phyloP scores from a whole-genome alignment of 2,888 invertebrate species.

The Uropetala carovei region DNA sequence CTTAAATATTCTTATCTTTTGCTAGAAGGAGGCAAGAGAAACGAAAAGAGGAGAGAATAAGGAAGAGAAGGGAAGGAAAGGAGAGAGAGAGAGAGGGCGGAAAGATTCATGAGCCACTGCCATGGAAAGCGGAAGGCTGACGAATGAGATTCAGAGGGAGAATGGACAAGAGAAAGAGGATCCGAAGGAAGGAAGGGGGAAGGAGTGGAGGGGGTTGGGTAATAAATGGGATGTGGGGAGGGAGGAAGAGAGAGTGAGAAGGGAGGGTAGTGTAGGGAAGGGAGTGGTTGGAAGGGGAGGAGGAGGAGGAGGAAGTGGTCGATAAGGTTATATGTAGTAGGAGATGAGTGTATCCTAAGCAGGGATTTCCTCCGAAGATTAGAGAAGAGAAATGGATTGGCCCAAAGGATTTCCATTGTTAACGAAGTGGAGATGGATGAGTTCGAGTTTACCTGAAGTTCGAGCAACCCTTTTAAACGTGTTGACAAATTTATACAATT shows the following conservation, averaged over 20 bases:
- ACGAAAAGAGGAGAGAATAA: not conserved
- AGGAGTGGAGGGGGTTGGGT: not conserved
- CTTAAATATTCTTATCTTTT: too few species aligned
- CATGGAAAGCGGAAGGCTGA: not conserved
- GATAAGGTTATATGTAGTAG: conserved; percentile 57
- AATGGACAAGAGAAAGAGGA: not conserved
- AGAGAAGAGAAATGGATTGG: conserved; percentile 58
- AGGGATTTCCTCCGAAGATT: conserved; percentile 46
- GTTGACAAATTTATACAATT: not conserved
- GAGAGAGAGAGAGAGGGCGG: not conserved
- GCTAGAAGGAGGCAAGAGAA: not conserved
- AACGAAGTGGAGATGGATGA: conserved; percentile 57
- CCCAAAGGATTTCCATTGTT: conserved; percentile 58
- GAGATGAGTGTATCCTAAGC: conserved; percentile 57
- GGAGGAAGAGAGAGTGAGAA: not conserved
- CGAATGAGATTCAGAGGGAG: conserved; percentile 4
- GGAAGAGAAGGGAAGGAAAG: not conserved
- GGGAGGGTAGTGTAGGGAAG: not conserved
- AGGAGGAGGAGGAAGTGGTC: conserved; percentile 15
- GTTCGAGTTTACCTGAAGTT: conserved; percentile 32
- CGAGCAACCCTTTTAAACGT: not conserved
- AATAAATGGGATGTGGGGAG: not conserved
- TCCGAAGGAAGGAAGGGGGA: not conserved
- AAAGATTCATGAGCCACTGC: not conserved
- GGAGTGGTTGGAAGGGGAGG: not conserved